Conservation (phyloP, 2,797 vertebrate genomes). For the Prunella strophiata region DNA sequence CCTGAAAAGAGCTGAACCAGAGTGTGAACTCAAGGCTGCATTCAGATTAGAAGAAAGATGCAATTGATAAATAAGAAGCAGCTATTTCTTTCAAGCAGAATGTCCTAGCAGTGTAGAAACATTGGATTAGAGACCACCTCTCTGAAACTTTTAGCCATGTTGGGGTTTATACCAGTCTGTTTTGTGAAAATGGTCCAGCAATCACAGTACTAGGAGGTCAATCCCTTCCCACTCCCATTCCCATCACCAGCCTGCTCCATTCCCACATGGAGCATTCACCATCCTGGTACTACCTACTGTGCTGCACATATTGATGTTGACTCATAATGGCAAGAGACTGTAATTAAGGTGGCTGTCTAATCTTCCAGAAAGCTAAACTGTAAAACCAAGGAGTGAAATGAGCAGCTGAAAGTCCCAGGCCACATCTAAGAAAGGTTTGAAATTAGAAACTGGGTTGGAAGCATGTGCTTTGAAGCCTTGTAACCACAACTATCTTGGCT, state of each 20-base stretch:
- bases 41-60: neutral
- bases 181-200: neutral
- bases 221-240: neutral
- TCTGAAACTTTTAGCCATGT: neutral
- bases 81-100: neutral
- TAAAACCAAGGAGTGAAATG: slow-evolving; percentile 30
- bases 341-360: slow-evolving; percentile 28
- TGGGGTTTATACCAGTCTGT: neutral
- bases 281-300: neutral
- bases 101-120: neutral
- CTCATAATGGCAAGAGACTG: neutral
- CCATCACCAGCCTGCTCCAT: neutral
- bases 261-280: neutral
- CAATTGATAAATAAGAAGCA: neutral
- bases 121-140: neutral
- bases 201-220: neutral
- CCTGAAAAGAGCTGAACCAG: neutral
- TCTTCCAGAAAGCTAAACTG: slow-evolving; percentile 31
- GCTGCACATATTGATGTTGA: neutral
- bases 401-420: slow-evolving; percentile 20
- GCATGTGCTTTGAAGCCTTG: slow-evolving; percentile 33
- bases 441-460: slow-evolving; percentile 45
- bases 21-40: neutral
- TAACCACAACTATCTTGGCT: slow-evolving; percentile 10
- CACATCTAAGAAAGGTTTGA: slow-evolving; percentile 54